Evolutionary conservation across 1,140 invertebrate species (phyloP), one percentile per base, ranked within the genome.

Genomic region (Plodia interpunctella): DNA sequence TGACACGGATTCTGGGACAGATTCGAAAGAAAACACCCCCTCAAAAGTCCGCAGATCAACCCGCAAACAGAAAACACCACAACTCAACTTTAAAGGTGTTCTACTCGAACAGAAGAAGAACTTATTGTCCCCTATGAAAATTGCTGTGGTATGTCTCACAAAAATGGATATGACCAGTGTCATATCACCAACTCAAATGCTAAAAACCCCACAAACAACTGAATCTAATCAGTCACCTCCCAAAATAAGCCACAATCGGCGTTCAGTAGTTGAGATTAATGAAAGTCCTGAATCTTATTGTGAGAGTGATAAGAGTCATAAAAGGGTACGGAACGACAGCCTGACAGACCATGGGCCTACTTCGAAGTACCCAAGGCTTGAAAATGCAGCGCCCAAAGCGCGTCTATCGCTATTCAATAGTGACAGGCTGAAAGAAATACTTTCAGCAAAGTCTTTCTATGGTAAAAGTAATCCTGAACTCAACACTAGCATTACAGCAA

Each of bases 391-490:
- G 20, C 87, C 87, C 20, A 89, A 89, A 72, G 90, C 87, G 0
- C 74, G 88, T 3, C 53, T 86, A 5, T 90, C 88, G 2, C 68
- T 90, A 2, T 90, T 90, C 65, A 88, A 82, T 49, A 80, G 75
- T 55, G 83, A 84, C 18, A 72, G 77, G 49, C 63, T 87, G 0
- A 90, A 86, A 70, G 80, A 88, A 62, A 87, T 89, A 17, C 70
- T 92, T 0, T 83, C 91, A 0, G 80, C 89, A 0, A 91, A 91
- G 63, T 88, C 85, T 15, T 92, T 92, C 66, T 92, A 92, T 72
- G 85, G 91, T 0, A 91, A 90, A 76, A 69, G 68, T 3, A 85
- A 86, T 20, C 80, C 80, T n/a, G 87, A 85, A 35, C 51, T 89
- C 10, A 87, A 90, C 60, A 70, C 70, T 5, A 87, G 51, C 54